A percentile compares a stretch with the other conserved stretches of the same genome.
These are phyloP conservation scores for Sceloporus undulatus DNA, from an alignment of 2,113 vertebrate species.

Conservation along the genomic window DNA sequence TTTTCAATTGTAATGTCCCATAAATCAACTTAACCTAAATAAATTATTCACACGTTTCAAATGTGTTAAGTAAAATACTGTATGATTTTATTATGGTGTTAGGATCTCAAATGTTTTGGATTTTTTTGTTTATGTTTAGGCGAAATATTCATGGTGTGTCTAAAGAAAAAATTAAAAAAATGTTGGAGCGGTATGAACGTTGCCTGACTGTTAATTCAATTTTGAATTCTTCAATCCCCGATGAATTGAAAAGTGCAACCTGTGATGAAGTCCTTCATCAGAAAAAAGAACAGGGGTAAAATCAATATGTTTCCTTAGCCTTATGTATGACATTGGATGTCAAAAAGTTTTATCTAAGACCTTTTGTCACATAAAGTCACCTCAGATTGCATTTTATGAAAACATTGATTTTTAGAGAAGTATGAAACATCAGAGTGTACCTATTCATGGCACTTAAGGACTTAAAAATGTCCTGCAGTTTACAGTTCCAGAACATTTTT, in stretches of 20 bases:
- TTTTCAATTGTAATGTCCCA: background rate
- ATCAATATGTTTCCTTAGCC: slow-evolving; percentile 26
- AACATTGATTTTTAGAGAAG: background rate
- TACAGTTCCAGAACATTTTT: background rate
- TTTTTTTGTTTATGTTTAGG: slow-evolving; percentile 74
- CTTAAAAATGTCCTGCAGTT: background rate
- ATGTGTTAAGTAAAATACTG: slow-evolving; percentile 11
- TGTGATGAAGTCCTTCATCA: slow-evolving; percentile 63
- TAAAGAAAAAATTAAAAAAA: slow-evolving; percentile 89
- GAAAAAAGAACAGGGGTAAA: slow-evolving; percentile 73
- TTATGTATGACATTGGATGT: background rate
- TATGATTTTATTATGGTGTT: background rate
- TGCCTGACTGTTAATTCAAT: slow-evolving; percentile 87
- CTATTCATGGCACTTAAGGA: background rate
- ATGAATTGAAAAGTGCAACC: slow-evolving; percentile 64
- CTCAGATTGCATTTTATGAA: background rate
- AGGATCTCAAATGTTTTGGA: slow-evolving; percentile 15
- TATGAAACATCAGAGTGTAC: background rate
- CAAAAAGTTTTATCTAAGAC: background rate
- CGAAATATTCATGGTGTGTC: slow-evolving; percentile 88
- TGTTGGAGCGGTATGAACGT: slow-evolving; percentile 89
- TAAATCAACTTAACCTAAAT: background rate
- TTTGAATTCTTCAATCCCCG: slow-evolving; percentile 83
- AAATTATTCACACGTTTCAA: background rate
- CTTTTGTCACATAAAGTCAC: background rate